A percentile compares a stretch with the other conserved stretches of the same genome.
Conservation (phyloP, 2,888 invertebrate species). For the Osedax fenrisi region DNA sequence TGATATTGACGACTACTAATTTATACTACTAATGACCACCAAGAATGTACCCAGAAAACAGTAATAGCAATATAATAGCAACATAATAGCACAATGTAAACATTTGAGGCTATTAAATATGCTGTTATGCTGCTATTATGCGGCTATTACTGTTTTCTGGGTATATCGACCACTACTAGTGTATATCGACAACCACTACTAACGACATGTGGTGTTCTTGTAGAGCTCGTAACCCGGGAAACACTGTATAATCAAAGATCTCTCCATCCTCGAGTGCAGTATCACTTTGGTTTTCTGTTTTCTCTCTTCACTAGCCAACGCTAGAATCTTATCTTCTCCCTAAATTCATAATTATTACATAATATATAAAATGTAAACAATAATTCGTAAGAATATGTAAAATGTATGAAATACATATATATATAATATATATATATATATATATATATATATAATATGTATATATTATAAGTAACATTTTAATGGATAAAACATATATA, state of each 20-base stretch:
- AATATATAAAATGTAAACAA: too few relatives aligned
- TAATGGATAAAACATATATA: too few relatives aligned
- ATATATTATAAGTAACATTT: background rate
- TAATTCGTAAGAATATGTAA: too few relatives aligned
- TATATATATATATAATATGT: background rate
- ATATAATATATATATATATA: background rate
- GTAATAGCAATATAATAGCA: too few relatives aligned
- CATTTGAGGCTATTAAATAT: too few relatives aligned
- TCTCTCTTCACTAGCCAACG: background rate
- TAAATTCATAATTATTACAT: background rate
- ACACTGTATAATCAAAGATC: background rate
- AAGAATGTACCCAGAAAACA: too few relatives aligned
- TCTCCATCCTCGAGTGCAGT: background rate
- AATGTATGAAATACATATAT: background rate
- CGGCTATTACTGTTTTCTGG: too few relatives aligned
- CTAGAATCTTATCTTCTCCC: background rate
- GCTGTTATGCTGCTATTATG: too few relatives aligned
- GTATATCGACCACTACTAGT: too few relatives aligned
- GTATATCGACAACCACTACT: background rate
- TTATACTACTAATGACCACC: too few relatives aligned
- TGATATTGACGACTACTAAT: too few relatives aligned
- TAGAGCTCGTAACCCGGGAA: background rate
- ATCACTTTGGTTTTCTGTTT: background rate
- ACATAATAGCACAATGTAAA: too few relatives aligned
- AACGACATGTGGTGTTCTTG: background rate